phyloP scores from a whole-genome alignment of 2,797 vertebrate species.

The Pelochelys cantorii region DNA sequence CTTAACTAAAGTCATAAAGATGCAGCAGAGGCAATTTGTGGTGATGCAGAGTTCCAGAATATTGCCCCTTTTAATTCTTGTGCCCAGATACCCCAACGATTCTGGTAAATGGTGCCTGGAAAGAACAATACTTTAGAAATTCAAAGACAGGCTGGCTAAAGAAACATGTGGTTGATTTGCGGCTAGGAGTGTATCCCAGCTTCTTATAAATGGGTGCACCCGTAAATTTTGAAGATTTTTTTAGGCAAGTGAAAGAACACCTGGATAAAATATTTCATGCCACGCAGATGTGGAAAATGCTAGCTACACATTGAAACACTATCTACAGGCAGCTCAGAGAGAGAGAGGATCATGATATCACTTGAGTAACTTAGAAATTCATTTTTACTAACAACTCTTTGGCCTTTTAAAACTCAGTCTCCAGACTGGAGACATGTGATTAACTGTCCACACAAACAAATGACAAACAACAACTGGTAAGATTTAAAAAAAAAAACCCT shows the following conservation, averaged over 20 bases:
- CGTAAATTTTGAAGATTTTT: background rate
- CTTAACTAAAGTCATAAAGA: accelerated
- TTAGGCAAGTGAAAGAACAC: background rate
- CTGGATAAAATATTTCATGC: background rate
- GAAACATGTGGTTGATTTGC: background rate
- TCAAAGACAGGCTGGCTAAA: background rate
- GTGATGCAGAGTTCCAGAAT: background rate
- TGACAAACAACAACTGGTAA: background rate
- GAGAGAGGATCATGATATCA: background rate
- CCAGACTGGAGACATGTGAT: background rate
- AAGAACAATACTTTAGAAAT: background rate
- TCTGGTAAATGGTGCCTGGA: background rate
- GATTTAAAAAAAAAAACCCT: background rate
- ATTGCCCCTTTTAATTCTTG: background rate
- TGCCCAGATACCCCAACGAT: too few species aligned
- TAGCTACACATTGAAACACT: background rate
- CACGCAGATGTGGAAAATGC: background rate
- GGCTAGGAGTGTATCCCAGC: background rate
- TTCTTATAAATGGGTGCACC: background rate
- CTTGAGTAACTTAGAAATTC: background rate
- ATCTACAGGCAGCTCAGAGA: background rate
- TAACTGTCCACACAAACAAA: background rate
- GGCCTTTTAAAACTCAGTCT: background rate
- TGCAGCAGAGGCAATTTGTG: background rate
- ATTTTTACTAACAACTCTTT: background rate